Evolutionary conservation across 2,888 invertebrate species (phyloP).

Genomic region (Drosophila picticornis): DNA sequence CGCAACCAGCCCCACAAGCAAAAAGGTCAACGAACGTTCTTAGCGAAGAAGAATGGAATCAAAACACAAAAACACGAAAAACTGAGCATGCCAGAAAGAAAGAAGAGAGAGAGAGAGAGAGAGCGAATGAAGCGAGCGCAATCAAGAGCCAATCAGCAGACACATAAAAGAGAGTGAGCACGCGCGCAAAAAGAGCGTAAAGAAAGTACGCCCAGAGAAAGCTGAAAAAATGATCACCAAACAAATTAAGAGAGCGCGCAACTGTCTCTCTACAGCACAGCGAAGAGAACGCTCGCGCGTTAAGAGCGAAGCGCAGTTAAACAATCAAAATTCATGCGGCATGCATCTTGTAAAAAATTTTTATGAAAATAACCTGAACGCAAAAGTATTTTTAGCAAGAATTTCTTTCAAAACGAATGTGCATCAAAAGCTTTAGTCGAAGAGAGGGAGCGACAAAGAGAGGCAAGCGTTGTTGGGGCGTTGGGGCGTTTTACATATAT

Average conservation of each 20-base stretch:
- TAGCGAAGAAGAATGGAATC: constrained; percentile 84
- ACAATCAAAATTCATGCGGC: constrained; percentile 55
- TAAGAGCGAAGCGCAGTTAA: constrained; percentile 8
- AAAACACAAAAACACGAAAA: constrained; percentile 83
- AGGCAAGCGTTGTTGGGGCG: background rate
- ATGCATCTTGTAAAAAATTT: constrained; percentile 60
- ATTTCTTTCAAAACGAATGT: constrained; percentile 40
- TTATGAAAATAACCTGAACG: constrained; percentile 48
- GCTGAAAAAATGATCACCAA: constrained; percentile 29
- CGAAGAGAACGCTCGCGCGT: constrained; percentile 1
- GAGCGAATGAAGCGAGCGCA: background rate
- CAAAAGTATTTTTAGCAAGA: constrained; percentile 57
- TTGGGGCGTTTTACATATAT: constrained; percentile 23
- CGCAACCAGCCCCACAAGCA: constrained; percentile 59
- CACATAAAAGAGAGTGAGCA: constrained; percentile 3
- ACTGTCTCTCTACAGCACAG: background rate
- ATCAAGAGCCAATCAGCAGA: constrained; percentile 7
- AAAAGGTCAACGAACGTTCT: constrained; percentile 84
- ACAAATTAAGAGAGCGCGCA: constrained; percentile 18
- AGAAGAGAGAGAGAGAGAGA: constrained; percentile 37
- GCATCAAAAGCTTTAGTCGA: constrained; percentile 33
- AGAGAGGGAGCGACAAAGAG: constrained; percentile 2
- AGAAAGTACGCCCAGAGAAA: constrained; percentile 48
- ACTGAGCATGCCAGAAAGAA: constrained; percentile 54
- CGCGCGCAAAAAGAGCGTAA: constrained; percentile 29